These are phyloP conservation scores for Acleris holmiana DNA, from an alignment of 2,888 invertebrate species.

Conservation along the genomic window DNA sequence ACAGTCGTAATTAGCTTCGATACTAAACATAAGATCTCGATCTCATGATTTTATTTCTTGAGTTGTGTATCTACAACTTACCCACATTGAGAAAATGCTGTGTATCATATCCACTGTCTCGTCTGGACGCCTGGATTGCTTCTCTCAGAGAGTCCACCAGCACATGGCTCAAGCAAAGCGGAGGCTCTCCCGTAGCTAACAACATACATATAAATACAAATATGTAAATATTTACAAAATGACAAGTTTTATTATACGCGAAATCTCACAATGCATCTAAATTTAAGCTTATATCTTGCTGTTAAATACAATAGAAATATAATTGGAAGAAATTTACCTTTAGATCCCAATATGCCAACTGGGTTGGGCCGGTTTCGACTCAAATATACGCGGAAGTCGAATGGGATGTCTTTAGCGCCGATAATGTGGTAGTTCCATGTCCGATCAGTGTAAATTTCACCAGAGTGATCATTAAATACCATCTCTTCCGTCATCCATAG, in stretches of 20 bases:
- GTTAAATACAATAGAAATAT: no score
- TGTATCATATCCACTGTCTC: constrained; percentile 49
- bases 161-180: no score
- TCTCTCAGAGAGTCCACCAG: constrained; percentile 53
- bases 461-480: constrained; percentile 49
- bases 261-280: no score
- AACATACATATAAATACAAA: no score
- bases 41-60: no score
- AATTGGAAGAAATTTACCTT: no score
- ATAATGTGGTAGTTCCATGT: constrained; percentile 60
- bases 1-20: no score
- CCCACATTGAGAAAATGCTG: constrained; percentile 47
- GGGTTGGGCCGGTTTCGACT: constrained; percentile 52
- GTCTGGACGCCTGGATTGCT: constrained; percentile 50
- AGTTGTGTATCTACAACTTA: constrained; percentile 41
- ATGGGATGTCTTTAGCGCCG: constrained; percentile 57
- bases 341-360: constrained; percentile 57
- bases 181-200: no score
- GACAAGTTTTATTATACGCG: no score
- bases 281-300: no score
- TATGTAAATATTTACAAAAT: no score
- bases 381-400: constrained; percentile 56
- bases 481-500: constrained; percentile 53
- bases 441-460: constrained; percentile 54
- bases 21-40: no score